Conservation (phyloP, 1,140 invertebrate genomes). For the Chrysomallon squamiferum region DNA sequence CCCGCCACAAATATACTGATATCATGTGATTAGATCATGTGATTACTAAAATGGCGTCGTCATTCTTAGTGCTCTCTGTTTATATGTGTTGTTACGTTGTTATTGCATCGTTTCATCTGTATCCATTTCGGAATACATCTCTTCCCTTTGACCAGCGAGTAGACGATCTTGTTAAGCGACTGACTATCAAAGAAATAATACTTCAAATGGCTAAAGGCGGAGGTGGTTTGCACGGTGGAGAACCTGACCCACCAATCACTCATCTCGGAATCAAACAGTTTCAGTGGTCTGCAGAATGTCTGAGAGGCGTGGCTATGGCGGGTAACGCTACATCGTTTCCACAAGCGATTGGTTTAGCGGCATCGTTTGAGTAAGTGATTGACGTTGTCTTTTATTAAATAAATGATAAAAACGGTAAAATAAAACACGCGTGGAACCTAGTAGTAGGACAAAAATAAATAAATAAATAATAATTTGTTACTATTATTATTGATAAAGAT, state of each 20-base stretch:
- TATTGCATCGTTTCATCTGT: neutral
- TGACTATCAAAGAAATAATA: conserved; percentile 49
- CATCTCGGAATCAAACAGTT: conserved; percentile 44
- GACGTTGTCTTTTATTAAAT: neutral
- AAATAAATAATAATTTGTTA: too few relatives aligned
- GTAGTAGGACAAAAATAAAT: too few relatives aligned
- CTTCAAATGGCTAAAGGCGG: conserved; percentile 32
- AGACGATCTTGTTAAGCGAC: conserved; percentile 40
- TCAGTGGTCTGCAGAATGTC: conserved; percentile 48
- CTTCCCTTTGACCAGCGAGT: conserved; percentile 38
- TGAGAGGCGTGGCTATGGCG: conserved; percentile 34
- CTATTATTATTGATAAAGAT: too few relatives aligned
- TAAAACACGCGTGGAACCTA: too few relatives aligned
- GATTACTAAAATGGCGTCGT: neutral
- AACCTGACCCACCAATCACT: conserved; percentile 37
- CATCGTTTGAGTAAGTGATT: conserved; percentile 39
- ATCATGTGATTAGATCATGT: neutral
- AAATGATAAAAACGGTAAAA: neutral
- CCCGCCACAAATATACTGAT: neutral
- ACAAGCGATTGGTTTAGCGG: conserved; percentile 46
- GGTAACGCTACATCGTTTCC: conserved; percentile 49
- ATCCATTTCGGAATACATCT: conserved; percentile 40
- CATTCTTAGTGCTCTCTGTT: neutral
- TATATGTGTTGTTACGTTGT: neutral
- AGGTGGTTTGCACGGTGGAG: conserved; percentile 1